Percentiles rank a stretch among this genome's conserved stretches.
phyloP scores from a whole-genome alignment of 2,888 invertebrate genomes.

The Germaria angustata region DNA sequence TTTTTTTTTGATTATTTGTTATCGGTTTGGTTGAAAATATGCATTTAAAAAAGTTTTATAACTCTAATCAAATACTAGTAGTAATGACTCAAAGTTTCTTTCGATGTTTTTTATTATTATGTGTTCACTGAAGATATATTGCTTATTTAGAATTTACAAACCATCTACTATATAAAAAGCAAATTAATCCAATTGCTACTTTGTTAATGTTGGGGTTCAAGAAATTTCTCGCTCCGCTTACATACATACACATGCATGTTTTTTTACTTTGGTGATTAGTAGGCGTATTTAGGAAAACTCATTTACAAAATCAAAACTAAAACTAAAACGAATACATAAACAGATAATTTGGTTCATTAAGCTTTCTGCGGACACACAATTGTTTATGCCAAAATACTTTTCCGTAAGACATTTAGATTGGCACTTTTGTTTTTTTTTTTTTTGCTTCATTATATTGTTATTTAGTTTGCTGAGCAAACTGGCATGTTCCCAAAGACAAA shows the following conservation, averaged over 20 bases:
- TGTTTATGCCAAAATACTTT: conserved; percentile 33
- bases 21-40: too few relatives aligned
- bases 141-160: too few relatives aligned
- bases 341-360: conserved; percentile 55
- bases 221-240: not conserved
- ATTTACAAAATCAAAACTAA: not conserved
- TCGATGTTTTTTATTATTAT: too few relatives aligned
- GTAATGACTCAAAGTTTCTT: too few relatives aligned
- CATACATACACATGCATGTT: not conserved
- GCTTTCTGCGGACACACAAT: conserved; percentile 51
- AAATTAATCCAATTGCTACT: not conserved
- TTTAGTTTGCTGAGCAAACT: conserved; percentile 1
- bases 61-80: too few relatives aligned
- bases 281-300: conserved; percentile 32
- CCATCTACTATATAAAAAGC: not conserved
- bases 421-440: not conserved
- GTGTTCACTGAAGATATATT: too few relatives aligned
- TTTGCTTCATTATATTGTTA: not conserved
- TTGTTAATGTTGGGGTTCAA: not conserved
- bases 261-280: conserved; percentile 14
- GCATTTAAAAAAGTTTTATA: too few relatives aligned
- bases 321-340: conserved; percentile 7
- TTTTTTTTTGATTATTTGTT: too few relatives aligned
- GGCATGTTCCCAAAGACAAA: not conserved
- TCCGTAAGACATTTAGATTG: not conserved